These are phyloP conservation scores for Hartigia nigra DNA, from an alignment of 2,888 invertebrate genomes.

Conservation along the genomic window DNA sequence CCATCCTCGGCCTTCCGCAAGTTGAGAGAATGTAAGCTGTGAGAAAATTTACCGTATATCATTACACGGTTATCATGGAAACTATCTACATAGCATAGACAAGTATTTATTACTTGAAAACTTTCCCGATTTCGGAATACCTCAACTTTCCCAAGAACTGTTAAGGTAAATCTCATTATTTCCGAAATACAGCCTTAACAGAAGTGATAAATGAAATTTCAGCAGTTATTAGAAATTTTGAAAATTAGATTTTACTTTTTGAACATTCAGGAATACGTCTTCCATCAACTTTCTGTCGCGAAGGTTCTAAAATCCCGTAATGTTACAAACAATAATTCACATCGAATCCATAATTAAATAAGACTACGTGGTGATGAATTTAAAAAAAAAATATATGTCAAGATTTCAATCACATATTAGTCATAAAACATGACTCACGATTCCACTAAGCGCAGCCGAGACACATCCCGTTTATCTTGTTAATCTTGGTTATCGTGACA, in stretches of 20 bases:
- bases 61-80: neutral
- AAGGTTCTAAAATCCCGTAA: too few species aligned
- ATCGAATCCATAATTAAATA: too few species aligned
- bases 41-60: too few species aligned
- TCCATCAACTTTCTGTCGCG: neutral
- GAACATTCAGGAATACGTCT: neutral
- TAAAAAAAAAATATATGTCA: too few species aligned
- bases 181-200: neutral
- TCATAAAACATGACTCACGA: neutral
- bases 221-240: neutral
- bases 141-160: neutral
- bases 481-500: neutral
- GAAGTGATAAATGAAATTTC: neutral
- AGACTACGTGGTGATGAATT: too few species aligned
- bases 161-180: neutral
- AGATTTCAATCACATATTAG: neutral
- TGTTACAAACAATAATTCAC: too few species aligned
- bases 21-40: too few species aligned
- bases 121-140: neutral
- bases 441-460: neutral
- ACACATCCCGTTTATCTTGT: neutral
- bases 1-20: too few species aligned
- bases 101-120: neutral
- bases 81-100: neutral
- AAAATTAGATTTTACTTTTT: neutral